Evolutionary conservation across 1,140 invertebrate genomes (phyloP).

Genomic region (Drosophila sp.): DNA sequence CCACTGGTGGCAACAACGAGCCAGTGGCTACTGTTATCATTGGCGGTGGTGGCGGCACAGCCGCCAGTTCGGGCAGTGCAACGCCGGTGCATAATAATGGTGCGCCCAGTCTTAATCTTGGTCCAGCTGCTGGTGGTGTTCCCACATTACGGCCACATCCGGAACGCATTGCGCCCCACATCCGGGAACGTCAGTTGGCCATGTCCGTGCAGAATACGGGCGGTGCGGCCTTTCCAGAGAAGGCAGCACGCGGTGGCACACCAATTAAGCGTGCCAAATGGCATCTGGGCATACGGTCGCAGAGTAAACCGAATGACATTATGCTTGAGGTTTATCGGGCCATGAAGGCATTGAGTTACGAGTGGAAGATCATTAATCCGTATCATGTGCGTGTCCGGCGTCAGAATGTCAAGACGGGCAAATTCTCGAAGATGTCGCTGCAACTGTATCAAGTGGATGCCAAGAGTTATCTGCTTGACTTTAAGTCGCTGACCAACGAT

Average conservation of each 20-base stretch:
- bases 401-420: slow-evolving; percentile 92
- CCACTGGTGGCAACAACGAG: slow-evolving; percentile 8
- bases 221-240: slow-evolving; percentile 73
- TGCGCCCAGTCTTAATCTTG: background rate
- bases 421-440: slow-evolving; percentile 98
- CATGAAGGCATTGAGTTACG: slow-evolving; percentile 99
- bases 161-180: slow-evolving; percentile 93
- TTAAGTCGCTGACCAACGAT: slow-evolving; percentile 96
- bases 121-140: slow-evolving; percentile 5
- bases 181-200: slow-evolving; percentile 87
- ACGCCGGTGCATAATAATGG: slow-evolving; percentile 61
- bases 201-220: slow-evolving; percentile 78
- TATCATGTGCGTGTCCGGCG: slow-evolving; percentile 97
- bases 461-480: slow-evolving; percentile 98
- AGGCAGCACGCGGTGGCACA: slow-evolving; percentile 86
- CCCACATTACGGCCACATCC: slow-evolving; percentile 91
- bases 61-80: slow-evolving; percentile 67
- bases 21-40: slow-evolving; percentile 16
- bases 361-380: slow-evolving; percentile 99
- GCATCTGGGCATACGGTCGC: slow-evolving; percentile 99
- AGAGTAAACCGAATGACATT: slow-evolving; percentile 99
- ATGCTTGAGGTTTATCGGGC: slow-evolving; percentile 99
- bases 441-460: slow-evolving; percentile 99
- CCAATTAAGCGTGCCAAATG: slow-evolving; percentile 98
- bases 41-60: slow-evolving; percentile 49